Evolutionary conservation across 2,113 vertebrate genomes (phyloP).

Genomic region (Zingel zingel): DNA sequence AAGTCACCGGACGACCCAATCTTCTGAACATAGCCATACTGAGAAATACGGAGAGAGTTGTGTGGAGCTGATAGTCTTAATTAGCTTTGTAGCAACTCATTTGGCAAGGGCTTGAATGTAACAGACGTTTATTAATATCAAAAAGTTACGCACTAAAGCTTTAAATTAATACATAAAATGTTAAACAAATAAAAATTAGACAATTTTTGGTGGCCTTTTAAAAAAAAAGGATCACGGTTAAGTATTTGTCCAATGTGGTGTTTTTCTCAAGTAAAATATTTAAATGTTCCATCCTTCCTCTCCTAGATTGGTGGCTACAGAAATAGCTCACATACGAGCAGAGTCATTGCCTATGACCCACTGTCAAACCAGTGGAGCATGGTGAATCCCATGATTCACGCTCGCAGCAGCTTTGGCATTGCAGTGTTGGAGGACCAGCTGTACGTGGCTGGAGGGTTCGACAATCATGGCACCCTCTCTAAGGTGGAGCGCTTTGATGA

Average conservation of each 20-base stretch:
- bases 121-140: too few relatives aligned
- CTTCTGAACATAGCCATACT: too few relatives aligned
- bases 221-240: not conserved
- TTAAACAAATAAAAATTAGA: too few relatives aligned
- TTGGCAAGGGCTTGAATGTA: too few relatives aligned
- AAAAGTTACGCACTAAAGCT: too few relatives aligned
- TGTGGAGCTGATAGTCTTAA: too few relatives aligned
- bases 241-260: not conserved
- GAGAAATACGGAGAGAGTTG: too few relatives aligned
- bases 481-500: constrained; percentile 25
- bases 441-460: constrained; percentile 6
- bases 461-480: not conserved
- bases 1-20: too few relatives aligned
- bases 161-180: too few relatives aligned
- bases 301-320: not conserved
- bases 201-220: too few relatives aligned
- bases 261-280: not conserved
- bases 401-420: not conserved
- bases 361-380: not conserved
- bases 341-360: constrained; percentile 8
- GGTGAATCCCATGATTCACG: not conserved
- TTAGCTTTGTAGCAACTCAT: too few relatives aligned
- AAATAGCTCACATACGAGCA: not conserved
- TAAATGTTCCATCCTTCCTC: not conserved
- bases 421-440: constrained; percentile 36